Evolutionary conservation across 2,888 invertebrate species (phyloP).

Genomic region (Acronicta aceris): DNA sequence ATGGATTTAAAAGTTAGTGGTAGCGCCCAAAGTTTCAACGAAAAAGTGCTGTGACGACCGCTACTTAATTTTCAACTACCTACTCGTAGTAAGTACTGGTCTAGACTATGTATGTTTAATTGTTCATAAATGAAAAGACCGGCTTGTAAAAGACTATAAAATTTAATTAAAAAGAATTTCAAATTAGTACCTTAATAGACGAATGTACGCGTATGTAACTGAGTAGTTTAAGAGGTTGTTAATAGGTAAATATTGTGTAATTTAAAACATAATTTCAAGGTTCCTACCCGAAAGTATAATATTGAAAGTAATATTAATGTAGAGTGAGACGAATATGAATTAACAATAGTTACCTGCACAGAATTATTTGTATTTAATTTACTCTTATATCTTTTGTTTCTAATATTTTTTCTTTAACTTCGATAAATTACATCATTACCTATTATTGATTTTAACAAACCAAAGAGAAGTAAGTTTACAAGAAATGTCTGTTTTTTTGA

Average conservation of each 20-base stretch:
- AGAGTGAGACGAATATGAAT: slow-evolving; percentile 66
- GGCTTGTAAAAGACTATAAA: slow-evolving; percentile 48
- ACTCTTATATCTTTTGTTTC: slow-evolving; percentile 13
- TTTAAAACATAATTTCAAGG: slow-evolving; percentile 77
- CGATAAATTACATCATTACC: slow-evolving; percentile 16
- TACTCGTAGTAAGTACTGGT: slow-evolving; percentile 29
- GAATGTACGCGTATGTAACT: slow-evolving; percentile 65
- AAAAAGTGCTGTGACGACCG: slow-evolving; percentile 70
- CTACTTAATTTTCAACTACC: slow-evolving; percentile 32
- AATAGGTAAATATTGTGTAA: slow-evolving; percentile 61
- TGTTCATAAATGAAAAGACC: slow-evolving; percentile 19
- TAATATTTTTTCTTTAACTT: slow-evolving; percentile 11
- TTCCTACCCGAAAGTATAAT: slow-evolving; percentile 85
- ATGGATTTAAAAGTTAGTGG: slow-evolving; percentile 10
- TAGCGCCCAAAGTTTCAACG: slow-evolving; percentile 32
- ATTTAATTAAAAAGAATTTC: slow-evolving; percentile 64
- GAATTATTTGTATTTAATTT: slow-evolving; percentile 37
- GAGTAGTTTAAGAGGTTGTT: slow-evolving; percentile 61
- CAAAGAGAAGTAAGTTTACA: slow-evolving; percentile 45
- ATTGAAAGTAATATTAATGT: slow-evolving; percentile 71
- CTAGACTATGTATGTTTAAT: slow-evolving; percentile 19
- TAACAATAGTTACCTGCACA: slow-evolving; percentile 78
- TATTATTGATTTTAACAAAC: slow-evolving; percentile 40
- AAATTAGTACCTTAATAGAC: slow-evolving; percentile 70
- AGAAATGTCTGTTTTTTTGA: slow-evolving; percentile 19